phyloP scores from a whole-genome alignment of 1,140 invertebrate species.

The Dendroctonus ponderosae region DNA sequence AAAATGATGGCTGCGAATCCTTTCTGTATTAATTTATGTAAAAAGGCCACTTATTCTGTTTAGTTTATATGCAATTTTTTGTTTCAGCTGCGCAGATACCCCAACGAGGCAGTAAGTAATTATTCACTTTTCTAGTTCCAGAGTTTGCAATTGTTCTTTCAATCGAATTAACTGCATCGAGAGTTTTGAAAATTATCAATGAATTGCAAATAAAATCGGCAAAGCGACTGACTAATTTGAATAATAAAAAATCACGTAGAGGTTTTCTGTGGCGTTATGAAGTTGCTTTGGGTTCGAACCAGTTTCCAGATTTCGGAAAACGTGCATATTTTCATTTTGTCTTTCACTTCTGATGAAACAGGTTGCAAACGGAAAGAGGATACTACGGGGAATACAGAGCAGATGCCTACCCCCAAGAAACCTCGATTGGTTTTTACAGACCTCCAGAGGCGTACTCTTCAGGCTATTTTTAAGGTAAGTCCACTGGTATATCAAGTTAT shows the following conservation, averaged over 20 bases:
- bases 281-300: too few species aligned
- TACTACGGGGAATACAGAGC: slow-evolving; percentile 70
- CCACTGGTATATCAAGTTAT: not conserved
- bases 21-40: not conserved
- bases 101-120: slow-evolving; percentile 78
- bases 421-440: slow-evolving; percentile 99
- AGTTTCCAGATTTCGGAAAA: too few species aligned
- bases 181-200: too few species aligned
- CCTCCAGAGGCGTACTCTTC: slow-evolving; percentile 98
- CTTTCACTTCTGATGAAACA: slow-evolving; percentile 48
- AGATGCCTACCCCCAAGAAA: slow-evolving; percentile 92
- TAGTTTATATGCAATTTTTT: slow-evolving; percentile 53
- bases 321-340: too few species aligned
- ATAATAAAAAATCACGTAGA: too few species aligned
- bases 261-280: too few species aligned
- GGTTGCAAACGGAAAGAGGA: slow-evolving; percentile 99
- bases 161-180: too few species aligned
- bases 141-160: too few species aligned
- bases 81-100: slow-evolving; percentile 85
- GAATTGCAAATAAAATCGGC: too few species aligned
- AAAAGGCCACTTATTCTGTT: not conserved
- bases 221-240: too few species aligned
- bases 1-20: too few species aligned
- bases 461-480: slow-evolving; percentile 96
- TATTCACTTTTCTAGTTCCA: not conserved